phyloP scores from a whole-genome alignment of 2,888 invertebrate genomes.

The Agrotis puta region DNA sequence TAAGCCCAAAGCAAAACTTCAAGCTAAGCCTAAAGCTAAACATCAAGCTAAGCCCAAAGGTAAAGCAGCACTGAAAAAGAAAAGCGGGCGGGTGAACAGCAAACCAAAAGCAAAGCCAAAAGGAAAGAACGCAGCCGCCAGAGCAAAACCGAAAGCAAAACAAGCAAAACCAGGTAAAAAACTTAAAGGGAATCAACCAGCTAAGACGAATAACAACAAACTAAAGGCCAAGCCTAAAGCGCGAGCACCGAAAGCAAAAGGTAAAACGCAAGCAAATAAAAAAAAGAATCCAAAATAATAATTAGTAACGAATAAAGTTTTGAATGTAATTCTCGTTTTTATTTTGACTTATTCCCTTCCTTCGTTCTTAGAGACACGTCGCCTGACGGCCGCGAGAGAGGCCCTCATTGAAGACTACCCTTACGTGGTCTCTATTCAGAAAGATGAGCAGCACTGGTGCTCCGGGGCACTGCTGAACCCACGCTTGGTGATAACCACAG shows the following conservation, averaged over 20 bases:
- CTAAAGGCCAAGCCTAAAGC: conserved; percentile 16
- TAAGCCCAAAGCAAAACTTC: no score
- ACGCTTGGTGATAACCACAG: conserved; percentile 83
- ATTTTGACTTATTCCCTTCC: conserved; percentile 61
- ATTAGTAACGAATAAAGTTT: conserved; percentile 54
- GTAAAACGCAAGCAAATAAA: conserved; percentile 49
- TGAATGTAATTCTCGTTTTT: conserved; percentile 43
- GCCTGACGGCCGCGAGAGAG: conserved; percentile 80
- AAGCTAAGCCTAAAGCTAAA: not conserved
- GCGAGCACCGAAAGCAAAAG: conserved; percentile 44
- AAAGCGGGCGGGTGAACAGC: not conserved
- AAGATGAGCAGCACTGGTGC: conserved; percentile 83
- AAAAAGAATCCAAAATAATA: conserved; percentile 25
- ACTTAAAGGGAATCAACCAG: not conserved
- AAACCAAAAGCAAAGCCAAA: conserved; percentile 16
- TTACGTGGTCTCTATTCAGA: conserved; percentile 85
- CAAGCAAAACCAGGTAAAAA: conserved; percentile 12
- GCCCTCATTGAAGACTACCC: conserved; percentile 83
- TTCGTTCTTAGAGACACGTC: conserved; percentile 69
- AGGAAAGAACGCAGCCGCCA: conserved; percentile 1
- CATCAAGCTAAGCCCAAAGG: not conserved
- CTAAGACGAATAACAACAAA: conserved; percentile 10
- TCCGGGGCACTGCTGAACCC: conserved; percentile 84
- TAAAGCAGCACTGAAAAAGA: not conserved
- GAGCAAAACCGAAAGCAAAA: conserved; percentile 19